Base-by-base conservation (phyloP, 2,888 invertebrate species). In the Agrochola lota region DNA sequence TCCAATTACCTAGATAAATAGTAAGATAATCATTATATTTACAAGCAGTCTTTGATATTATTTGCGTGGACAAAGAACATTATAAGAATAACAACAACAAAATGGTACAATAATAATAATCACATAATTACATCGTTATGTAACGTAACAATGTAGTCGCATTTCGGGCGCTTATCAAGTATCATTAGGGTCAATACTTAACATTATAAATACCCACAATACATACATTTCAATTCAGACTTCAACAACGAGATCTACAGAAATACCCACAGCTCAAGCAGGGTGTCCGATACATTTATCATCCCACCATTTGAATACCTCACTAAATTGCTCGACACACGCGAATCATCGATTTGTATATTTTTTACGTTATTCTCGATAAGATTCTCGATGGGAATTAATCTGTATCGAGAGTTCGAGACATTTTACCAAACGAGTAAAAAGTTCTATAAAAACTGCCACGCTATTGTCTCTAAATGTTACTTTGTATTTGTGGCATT, bases 321-420 rank as follows among this genome's bases (percentile, higher is more conserved):
- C 82, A 87, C 91, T 89, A 93, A 94, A 94, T 94, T 92, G 91
- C 90, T 90, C 88, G 86, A 90, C 91, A 91, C 95, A 94, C 94
- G 95, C 95, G 89, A 94, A 91, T 90, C 82, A 80, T 81, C 90
- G 88, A 93, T 94, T 93, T 91, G 88, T 70, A 76, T 90, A 87
- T 90, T 91, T 91, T 92, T 91, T 89, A 87, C 81, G 90, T 90
- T 89, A 80, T 89, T 91, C 91, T 90, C 84, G 86, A 90, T 86
- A 85, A 77, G 83, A 80, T 74, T 80, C 85, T 84, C 72, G 90
- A 90, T 92, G 74, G 30, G 78, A 80, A 85, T 77, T 23, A 66
- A 84, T 88, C 87, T 69, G 74, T 85, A 87, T 84, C 64, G 78
- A 81, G 62, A 70, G 52, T n/a, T 86, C 87, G 73, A 87, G 49